These are phyloP conservation scores for Takifugu ocellatus DNA, from an alignment of 2,797 vertebrate genomes.

Conservation along the genomic window DNA sequence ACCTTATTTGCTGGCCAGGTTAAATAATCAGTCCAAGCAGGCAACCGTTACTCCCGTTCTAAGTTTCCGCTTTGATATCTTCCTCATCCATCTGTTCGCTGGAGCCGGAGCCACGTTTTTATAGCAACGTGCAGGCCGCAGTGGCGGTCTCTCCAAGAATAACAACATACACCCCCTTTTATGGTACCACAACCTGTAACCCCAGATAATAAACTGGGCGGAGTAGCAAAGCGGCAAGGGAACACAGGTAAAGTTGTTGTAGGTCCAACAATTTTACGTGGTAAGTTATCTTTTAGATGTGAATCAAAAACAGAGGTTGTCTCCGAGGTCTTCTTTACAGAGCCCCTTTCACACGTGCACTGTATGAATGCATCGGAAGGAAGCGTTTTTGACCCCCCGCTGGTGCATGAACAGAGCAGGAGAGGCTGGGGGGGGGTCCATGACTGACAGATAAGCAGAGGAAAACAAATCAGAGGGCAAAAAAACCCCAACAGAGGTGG, in stretches of 20 bases:
- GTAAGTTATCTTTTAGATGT: slow-evolving; percentile 35
- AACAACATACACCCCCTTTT: slow-evolving; percentile 5
- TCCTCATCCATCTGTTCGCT: slow-evolving; percentile 17
- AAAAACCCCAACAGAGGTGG: too few relatives aligned
- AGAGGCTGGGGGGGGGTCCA: too few relatives aligned
- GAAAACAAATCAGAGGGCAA: too few relatives aligned
- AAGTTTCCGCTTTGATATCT: slow-evolving; percentile 46
- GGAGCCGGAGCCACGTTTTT: slow-evolving; percentile 6
- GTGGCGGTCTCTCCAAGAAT: neutral
- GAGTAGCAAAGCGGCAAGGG: slow-evolving; percentile 29
- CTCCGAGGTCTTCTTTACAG: slow-evolving; percentile 6
- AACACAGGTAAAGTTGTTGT: slow-evolving; percentile 13
- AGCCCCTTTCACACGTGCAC: too few relatives aligned
- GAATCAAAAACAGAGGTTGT: slow-evolving; percentile 15
- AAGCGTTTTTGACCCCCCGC: too few relatives aligned
- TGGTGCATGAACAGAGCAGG: too few relatives aligned
- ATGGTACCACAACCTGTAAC: neutral
- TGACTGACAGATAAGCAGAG: too few relatives aligned
- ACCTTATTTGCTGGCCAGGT: slow-evolving; percentile 24
- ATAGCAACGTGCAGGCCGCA: slow-evolving; percentile 8
- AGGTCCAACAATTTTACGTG: slow-evolving; percentile 15
- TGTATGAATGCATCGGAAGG: too few relatives aligned
- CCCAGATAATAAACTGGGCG: slow-evolving; percentile 21
- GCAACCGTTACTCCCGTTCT: neutral
- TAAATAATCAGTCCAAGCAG: slow-evolving; percentile 25